Conservation (phyloP, 2,113 vertebrate genomes). For the Athene cunicularia region DNA sequence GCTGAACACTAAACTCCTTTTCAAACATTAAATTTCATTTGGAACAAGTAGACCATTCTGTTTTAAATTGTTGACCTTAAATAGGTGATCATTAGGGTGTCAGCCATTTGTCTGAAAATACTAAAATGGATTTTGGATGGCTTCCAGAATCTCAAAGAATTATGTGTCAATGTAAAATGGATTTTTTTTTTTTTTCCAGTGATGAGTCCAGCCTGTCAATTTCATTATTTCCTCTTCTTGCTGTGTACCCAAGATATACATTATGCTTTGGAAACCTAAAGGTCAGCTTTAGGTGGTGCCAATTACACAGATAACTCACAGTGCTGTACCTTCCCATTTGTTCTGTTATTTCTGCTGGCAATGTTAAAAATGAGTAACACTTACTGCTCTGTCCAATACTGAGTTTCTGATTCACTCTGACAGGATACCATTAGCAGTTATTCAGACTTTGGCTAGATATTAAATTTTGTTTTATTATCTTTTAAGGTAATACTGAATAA, state of each 20-base stretch:
- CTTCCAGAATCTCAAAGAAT: constrained; percentile 50
- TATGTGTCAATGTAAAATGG: constrained; percentile 40
- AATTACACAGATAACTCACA: constrained; percentile 35
- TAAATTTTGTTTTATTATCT: constrained; percentile 7
- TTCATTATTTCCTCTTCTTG: constrained; percentile 34
- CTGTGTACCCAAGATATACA: neutral
- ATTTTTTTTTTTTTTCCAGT: constrained; percentile 22
- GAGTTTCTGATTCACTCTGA: constrained; percentile 45
- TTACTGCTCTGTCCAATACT: constrained; percentile 11
- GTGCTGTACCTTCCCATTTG: constrained; percentile 7
- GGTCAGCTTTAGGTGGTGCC: constrained; percentile 49
- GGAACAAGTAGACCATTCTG: neutral
- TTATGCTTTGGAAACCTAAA: constrained; percentile 26
- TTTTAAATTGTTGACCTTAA: constrained; percentile 47
- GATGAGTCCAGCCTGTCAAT: neutral
- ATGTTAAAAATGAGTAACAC: constrained; percentile 33
- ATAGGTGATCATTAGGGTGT: constrained; percentile 22
- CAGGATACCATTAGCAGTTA: constrained; percentile 37
- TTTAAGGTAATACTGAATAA: constrained; percentile 22
- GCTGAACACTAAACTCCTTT: neutral
- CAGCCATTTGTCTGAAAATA: constrained; percentile 52
- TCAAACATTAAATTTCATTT: constrained; percentile 32
- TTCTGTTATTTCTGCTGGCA: constrained; percentile 48
- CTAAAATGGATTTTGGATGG: constrained; percentile 29
- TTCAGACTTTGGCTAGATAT: neutral